A percentile compares a stretch with the other conserved stretches of the same genome.
phyloP scores from a whole-genome alignment of 30 jellyfish, hydroid and myxozoan genomes.

The Nemopilema nomurai region DNA sequence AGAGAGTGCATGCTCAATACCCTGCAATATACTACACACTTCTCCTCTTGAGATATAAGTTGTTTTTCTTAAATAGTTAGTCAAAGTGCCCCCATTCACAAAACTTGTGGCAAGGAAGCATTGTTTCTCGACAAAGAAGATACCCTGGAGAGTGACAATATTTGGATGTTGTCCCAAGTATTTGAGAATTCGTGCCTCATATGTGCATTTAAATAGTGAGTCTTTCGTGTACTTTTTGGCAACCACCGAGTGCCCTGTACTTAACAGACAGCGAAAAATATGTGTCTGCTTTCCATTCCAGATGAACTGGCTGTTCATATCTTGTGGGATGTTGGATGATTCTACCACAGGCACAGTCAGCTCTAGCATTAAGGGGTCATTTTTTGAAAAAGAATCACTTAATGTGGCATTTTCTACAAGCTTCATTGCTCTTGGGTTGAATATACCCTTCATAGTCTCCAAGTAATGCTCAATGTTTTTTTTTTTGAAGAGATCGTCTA shows the following conservation, averaged over 20 bases:
- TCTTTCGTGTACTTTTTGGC: slow-evolving; percentile 1
- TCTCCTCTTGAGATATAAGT: slow-evolving; percentile 8
- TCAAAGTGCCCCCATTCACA: slow-evolving; percentile 11
- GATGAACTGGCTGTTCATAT: slow-evolving; percentile 1
- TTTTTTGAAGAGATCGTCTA: slow-evolving; percentile 6
- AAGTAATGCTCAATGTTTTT: slow-evolving; percentile 2
- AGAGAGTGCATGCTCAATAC: slow-evolving; percentile 8
- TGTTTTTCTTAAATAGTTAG: background rate
- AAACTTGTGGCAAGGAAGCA: slow-evolving; percentile 9
- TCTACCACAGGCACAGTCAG: slow-evolving; percentile 7
- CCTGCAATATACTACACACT: slow-evolving; percentile 7
- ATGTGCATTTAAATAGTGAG: slow-evolving; percentile 2
- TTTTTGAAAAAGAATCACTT: slow-evolving; percentile 3
- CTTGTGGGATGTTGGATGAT: slow-evolving; percentile 2
- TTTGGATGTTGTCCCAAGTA: slow-evolving; percentile 20
- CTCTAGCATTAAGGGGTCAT: slow-evolving; percentile 1
- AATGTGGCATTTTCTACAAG: slow-evolving; percentile 21
- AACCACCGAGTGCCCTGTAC: slow-evolving; percentile 7
- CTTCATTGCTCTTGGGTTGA: slow-evolving; percentile 17
- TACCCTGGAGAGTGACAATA: slow-evolving; percentile 24
- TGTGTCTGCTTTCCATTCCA: slow-evolving; percentile 14
- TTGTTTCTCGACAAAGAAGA: slow-evolving; percentile 10
- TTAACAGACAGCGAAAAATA: slow-evolving; percentile 11
- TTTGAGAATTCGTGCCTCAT: slow-evolving; percentile 6
- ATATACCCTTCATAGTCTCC: slow-evolving; percentile 10